Percentiles rank a stretch among this genome's conserved stretches.
Conservation (phyloP, 2,113 vertebrate species). For the Percina caprodes region DNA sequence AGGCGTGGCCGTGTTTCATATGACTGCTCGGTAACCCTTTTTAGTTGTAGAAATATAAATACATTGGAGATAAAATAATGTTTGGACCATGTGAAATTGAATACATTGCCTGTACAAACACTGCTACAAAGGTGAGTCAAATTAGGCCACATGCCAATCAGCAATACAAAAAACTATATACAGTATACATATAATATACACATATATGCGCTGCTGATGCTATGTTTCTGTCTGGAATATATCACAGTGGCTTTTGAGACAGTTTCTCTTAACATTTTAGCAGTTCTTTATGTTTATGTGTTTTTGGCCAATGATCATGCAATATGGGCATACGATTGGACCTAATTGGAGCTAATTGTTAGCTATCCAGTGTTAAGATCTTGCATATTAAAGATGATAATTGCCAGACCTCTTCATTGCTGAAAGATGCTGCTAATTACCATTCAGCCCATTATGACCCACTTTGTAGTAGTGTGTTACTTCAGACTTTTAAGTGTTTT, state of each 20-base stretch:
- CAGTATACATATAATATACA: neutral
- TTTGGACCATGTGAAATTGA: neutral
- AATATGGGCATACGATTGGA: neutral
- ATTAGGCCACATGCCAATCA: neutral
- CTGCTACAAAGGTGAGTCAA: neutral
- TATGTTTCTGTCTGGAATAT: neutral
- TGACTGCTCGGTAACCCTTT: neutral
- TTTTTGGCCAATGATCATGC: neutral
- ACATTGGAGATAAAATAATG: neutral
- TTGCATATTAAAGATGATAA: neutral
- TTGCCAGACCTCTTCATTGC: constrained; percentile 10
- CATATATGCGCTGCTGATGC: neutral
- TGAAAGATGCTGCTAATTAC: constrained; percentile 27
- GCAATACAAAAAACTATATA: neutral
- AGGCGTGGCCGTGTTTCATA: neutral
- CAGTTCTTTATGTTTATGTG: neutral
- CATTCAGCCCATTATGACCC: neutral
- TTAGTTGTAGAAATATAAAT: neutral
- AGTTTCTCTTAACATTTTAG: neutral
- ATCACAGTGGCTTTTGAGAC: neutral
- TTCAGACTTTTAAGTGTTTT: neutral
- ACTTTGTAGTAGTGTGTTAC: neutral
- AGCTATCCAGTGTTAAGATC: neutral
- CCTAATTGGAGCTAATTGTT: neutral
- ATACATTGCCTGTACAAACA: neutral